These are phyloP conservation scores for Caenorhabditis sp. DNA, from an alignment of 2,888 invertebrate genomes.

Conservation along the genomic window DNA sequence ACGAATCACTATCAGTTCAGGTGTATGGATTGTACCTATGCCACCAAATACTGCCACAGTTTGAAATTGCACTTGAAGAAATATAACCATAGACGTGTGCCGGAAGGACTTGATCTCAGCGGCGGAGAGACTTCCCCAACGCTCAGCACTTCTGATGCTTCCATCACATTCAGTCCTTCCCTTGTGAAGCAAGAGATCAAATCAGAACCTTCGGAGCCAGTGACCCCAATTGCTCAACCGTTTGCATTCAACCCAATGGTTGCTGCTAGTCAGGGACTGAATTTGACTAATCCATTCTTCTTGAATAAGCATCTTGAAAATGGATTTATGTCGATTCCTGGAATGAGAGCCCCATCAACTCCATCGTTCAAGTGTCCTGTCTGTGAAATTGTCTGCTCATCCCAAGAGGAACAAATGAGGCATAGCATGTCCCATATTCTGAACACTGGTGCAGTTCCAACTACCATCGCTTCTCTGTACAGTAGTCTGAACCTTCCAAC, in stretches of 20 bases:
- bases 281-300: conserved; percentile 69
- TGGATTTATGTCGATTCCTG: conserved; percentile 32
- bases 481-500: conserved; percentile 46
- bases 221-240: conserved; percentile 43
- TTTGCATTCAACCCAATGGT: conserved; percentile 67
- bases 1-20: conserved; percentile 86
- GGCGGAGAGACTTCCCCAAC: conserved; percentile 86
- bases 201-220: conserved; percentile 21
- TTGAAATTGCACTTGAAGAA: conserved; percentile 95
- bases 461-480: conserved; percentile 56
- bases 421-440: conserved; percentile 77
- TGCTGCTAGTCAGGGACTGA: conserved; percentile 65
- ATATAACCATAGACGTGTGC: conserved; percentile 90
- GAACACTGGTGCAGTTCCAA: conserved; percentile 40
- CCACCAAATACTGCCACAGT: conserved; percentile 98
- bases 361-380: conserved; percentile 66
- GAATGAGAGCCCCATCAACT: conserved; percentile 30
- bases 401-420: conserved; percentile 74
- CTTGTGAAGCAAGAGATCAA: conserved; percentile 27
- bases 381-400: conserved; percentile 66
- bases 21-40: conserved; percentile 95
- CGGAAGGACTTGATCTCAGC: conserved; percentile 89
- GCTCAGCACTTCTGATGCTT: conserved; percentile 21
- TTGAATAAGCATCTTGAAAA: conserved; percentile 65
- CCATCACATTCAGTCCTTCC: conserved; percentile 24